phyloP scores from a whole-genome alignment of 1,140 invertebrate species.

The Saxidomus purpurata region DNA sequence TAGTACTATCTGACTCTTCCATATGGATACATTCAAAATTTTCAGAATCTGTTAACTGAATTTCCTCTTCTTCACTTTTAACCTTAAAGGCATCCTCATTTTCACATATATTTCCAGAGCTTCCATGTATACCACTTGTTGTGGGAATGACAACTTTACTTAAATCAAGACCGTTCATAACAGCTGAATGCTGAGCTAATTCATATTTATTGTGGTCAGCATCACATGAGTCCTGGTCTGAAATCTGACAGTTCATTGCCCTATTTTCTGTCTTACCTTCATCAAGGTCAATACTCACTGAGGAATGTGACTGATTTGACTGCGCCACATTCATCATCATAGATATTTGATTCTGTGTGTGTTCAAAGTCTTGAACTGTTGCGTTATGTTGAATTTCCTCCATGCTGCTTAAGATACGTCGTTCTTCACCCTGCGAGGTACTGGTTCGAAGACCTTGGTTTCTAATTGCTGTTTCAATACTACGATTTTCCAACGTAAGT shows the following conservation, averaged over 20 bases:
- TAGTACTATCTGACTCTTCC: background rate
- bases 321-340: background rate
- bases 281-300: background rate
- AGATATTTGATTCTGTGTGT: background rate
- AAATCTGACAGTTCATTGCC: background rate
- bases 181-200: background rate
- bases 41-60: background rate
- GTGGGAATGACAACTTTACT: background rate
- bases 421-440: background rate
- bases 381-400: background rate
- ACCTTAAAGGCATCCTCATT: background rate
- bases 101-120: background rate
- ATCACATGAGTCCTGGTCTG: background rate
- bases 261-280: background rate
- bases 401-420: background rate
- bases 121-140: background rate
- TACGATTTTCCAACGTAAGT: constrained; percentile 89
- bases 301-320: background rate
- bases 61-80: background rate
- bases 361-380: background rate
- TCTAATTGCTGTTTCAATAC: constrained; percentile 90
- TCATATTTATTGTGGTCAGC: background rate
- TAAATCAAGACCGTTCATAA: background rate
- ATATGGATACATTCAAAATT: background rate
- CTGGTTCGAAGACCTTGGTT: constrained; percentile 87